Percentiles rank a stretch among this genome's conserved stretches.
Conservation (phyloP, 2,888 invertebrate species). For the Sarcophaga carnaria region DNA sequence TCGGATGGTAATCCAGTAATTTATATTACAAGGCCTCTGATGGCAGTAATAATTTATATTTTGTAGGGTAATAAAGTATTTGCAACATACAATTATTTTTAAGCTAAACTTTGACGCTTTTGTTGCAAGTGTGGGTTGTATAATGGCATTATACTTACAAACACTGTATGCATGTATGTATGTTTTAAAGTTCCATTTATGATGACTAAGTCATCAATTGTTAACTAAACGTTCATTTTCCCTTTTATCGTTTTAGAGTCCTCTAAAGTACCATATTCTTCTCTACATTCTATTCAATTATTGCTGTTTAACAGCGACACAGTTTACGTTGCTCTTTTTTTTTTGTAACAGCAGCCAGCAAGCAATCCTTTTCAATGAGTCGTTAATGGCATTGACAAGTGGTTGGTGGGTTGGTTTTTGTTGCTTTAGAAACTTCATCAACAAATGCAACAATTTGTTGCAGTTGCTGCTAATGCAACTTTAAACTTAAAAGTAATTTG, state of each 20-base stretch:
- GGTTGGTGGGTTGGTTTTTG: slow-evolving; percentile 58
- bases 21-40: not conserved
- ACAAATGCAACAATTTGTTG: not conserved
- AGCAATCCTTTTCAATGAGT: slow-evolving; percentile 53
- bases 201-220: slow-evolving; percentile 68
- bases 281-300: not conserved
- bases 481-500: slow-evolving; percentile 65
- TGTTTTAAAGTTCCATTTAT: slow-evolving; percentile 64
- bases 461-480: slow-evolving; percentile 47
- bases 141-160: slow-evolving; percentile 32
- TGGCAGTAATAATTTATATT: no score
- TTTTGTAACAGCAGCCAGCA: not conserved
- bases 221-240: slow-evolving; percentile 62
- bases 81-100: not conserved
- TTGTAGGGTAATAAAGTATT: not conserved
- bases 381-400: slow-evolving; percentile 69
- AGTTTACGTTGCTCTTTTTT: no score
- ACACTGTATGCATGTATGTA: slow-evolving; percentile 15
- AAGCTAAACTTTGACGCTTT: not conserved
- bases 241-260: slow-evolving; percentile 34
- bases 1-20: not conserved
- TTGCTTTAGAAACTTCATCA: slow-evolving; percentile 61
- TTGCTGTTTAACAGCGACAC: not conserved
- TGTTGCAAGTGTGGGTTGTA: slow-evolving; percentile 58
- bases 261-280: not conserved